Conservation (phyloP, 2,888 invertebrate species). For the Megalurothrips usitatus region DNA sequence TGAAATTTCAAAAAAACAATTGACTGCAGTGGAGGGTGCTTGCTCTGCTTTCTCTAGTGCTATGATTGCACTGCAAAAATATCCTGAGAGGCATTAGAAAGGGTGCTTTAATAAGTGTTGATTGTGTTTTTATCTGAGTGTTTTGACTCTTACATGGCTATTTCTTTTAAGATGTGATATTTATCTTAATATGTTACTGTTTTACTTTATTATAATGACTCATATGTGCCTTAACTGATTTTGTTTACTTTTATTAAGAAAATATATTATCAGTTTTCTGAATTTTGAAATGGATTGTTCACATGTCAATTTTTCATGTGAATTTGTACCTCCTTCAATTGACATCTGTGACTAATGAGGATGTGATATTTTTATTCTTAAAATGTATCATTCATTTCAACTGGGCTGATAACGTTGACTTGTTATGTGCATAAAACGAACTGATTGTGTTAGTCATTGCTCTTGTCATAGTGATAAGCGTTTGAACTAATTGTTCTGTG, state of each 20-base stretch:
- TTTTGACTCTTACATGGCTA: background rate
- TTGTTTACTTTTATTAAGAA: constrained; percentile 5
- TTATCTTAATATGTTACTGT: background rate
- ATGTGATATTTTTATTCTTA: constrained; percentile 5
- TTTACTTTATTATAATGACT: background rate
- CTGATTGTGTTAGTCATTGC: background rate
- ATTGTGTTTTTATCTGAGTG: constrained; percentile 11
- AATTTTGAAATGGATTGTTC: background rate
- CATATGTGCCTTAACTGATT: background rate
- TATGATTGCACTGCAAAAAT: background rate
- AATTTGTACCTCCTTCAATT: background rate
- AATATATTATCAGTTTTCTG: background rate
- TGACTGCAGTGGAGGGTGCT: constrained; percentile 1
- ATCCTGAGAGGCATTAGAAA: background rate
- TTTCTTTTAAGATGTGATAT: background rate
- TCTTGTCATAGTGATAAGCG: constrained; percentile 13
- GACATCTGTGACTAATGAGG: background rate
- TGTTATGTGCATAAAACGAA: background rate
- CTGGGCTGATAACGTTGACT: background rate
- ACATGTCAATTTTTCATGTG: background rate
- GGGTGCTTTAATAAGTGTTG: constrained; percentile 1
- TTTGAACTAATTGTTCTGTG: constrained; percentile 8
- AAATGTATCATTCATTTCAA: background rate
- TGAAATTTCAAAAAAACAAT: background rate
- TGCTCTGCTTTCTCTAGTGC: background rate